A percentile compares a stretch with the other conserved stretches of the same genome.
These are phyloP conservation scores for Dicyrtomina minuta DNA, from an alignment of 2,888 invertebrate species.

Conservation along the genomic window DNA sequence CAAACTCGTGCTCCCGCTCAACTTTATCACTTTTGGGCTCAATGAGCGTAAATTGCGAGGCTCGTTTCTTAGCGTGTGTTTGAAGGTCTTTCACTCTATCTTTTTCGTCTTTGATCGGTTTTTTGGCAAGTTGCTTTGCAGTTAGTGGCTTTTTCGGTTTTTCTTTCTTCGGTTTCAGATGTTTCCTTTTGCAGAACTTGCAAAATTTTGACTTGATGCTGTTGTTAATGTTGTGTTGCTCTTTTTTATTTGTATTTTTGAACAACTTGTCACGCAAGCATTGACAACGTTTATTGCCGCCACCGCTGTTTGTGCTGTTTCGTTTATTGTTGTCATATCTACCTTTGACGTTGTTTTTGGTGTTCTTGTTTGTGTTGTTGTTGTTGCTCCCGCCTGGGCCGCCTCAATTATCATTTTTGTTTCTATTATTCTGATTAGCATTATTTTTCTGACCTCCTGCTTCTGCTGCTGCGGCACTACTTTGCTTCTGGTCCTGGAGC, in stretches of 20 bases:
- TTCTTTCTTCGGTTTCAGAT: not conserved
- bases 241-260: too few species aligned
- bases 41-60: not conserved
- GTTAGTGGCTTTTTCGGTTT: not conserved
- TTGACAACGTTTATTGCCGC: too few species aligned
- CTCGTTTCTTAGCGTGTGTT: not conserved
- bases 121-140: not conserved
- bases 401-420: not conserved
- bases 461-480: not conserved
- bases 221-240: too few species aligned
- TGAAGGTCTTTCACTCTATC: too few species aligned
- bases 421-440: too few species aligned
- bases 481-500: not conserved
- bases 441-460: too few species aligned
- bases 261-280: too few species aligned
- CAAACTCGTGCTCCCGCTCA: too few species aligned
- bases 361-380: not conserved
- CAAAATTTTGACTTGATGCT: too few species aligned
- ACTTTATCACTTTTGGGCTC: not conserved
- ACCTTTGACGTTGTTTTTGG: not conserved
- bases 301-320: too few species aligned
- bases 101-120: not conserved
- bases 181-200: too few species aligned
- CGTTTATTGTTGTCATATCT: too few species aligned
- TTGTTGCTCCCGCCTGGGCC: not conserved